Conservation (phyloP, 2,113 vertebrate genomes). For the Pluvialis apricaria region DNA sequence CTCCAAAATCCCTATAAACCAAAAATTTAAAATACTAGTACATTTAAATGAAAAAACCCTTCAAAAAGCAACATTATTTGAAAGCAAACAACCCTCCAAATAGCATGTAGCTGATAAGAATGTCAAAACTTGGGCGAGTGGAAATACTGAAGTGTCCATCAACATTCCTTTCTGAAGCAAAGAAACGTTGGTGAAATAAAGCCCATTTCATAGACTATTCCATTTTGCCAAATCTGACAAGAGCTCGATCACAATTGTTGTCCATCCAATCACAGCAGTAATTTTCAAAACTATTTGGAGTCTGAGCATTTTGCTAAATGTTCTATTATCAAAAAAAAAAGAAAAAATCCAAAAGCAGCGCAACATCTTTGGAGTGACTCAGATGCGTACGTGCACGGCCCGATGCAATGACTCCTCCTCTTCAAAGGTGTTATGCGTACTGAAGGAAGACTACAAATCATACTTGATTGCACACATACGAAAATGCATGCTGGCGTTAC, state of each 20-base stretch:
- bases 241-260: neutral
- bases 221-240: neutral
- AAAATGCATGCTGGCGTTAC: neutral
- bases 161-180: neutral
- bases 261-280: neutral
- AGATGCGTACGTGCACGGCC: neutral
- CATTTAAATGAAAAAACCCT: neutral
- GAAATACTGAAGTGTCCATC: neutral
- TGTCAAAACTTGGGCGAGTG: neutral
- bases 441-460: neutral
- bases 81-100: neutral
- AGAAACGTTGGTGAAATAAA: neutral
- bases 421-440: neutral
- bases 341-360: no score
- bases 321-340: neutral
- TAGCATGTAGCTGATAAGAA: neutral
- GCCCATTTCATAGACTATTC: neutral
- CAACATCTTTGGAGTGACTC: no score
- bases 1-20: neutral
- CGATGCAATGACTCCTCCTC: neutral
- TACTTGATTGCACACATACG: rapidly evolving
- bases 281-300: neutral
- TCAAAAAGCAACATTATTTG: neutral
- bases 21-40: neutral
- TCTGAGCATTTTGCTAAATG: neutral